Evolutionary conservation across 2,113 vertebrate species (phyloP).

Genomic region (Paramisgurnus dabryanus): DNA sequence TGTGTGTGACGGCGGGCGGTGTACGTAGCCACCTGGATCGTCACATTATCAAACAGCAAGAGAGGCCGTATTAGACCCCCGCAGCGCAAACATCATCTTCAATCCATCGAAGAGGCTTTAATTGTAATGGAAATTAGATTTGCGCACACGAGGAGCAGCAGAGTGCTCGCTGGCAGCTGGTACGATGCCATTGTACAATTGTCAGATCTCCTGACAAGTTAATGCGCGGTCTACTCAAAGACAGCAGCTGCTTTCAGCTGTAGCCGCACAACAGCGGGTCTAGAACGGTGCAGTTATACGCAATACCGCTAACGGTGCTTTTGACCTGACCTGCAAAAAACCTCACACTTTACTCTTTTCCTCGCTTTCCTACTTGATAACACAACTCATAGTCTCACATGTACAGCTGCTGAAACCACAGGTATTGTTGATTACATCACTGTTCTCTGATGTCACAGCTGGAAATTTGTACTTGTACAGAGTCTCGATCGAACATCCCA

Average conservation of each 20-base stretch:
- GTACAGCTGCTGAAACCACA: conserved; percentile 8
- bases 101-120: conserved; percentile 63
- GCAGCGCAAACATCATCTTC: conserved; percentile 61
- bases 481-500: not conserved
- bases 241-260: conserved; percentile 46
- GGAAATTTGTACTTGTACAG: not conserved
- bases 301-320: conserved; percentile 25
- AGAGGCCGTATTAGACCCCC: conserved; percentile 67
- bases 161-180: conserved; percentile 42
- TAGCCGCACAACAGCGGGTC: conserved; percentile 47
- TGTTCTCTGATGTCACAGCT: not conserved
- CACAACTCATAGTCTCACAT: not conserved
- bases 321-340: conserved; percentile 35
- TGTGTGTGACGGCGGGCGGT: conserved; percentile 42
- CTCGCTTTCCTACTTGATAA: conserved; percentile 17
- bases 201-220: conserved; percentile 59
- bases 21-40: conserved; percentile 62
- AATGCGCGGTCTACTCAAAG: conserved; percentile 52
- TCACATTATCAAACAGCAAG: conserved; percentile 57
- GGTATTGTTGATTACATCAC: conserved; percentile 16
- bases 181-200: conserved; percentile 51
- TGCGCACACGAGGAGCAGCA: conserved; percentile 44
- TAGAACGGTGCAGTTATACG: conserved; percentile 25
- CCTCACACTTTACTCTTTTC: conserved; percentile 19
- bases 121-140: conserved; percentile 74